Percentiles rank a stretch among this genome's conserved stretches.
These are phyloP conservation scores for Colistium nudipinnis DNA, from an alignment of 2,113 vertebrate species.

Conservation along the genomic window DNA sequence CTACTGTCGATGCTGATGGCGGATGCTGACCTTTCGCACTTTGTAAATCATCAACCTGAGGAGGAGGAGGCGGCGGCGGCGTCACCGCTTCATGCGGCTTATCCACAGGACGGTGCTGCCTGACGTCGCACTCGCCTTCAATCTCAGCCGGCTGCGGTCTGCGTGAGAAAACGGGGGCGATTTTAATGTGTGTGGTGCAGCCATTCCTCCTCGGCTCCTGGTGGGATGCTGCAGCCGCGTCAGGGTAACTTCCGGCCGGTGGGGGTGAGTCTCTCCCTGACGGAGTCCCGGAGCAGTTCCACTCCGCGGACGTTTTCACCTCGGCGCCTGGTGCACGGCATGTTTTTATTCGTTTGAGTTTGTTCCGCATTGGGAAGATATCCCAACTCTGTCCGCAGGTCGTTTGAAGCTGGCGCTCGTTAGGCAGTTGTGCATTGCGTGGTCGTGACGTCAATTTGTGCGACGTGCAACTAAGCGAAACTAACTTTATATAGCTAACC, in stretches of 20 bases:
- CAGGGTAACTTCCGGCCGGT: too few relatives aligned
- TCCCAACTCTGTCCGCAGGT: background rate
- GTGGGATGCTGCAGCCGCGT: too few relatives aligned
- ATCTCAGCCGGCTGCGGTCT: background rate
- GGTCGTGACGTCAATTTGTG: conserved; percentile 12
- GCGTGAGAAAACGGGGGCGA: conserved; percentile 44
- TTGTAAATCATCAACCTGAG: background rate
- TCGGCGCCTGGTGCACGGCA: background rate
- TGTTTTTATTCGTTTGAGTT: background rate
- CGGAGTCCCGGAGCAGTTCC: conserved; percentile 1
- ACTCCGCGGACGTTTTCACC: conserved; percentile 13
- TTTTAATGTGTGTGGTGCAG: background rate
- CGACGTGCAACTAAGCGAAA: background rate
- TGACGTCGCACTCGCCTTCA: background rate
- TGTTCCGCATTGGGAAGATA: conserved; percentile 34
- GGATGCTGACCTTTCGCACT: too few relatives aligned
- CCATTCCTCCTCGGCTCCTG: background rate
- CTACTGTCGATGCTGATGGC: conserved; percentile 55
- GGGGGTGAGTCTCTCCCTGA: background rate
- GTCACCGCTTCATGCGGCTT: background rate
- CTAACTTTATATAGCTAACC: background rate
- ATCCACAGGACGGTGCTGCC: background rate
- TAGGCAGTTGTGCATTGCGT: background rate
- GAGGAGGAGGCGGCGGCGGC: background rate
- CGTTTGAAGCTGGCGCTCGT: conserved; percentile 35